A percentile compares a stretch with the other conserved stretches of the same genome.
Conservation (phyloP, 2,888 invertebrate genomes). For the Galeruca laticollis region DNA sequence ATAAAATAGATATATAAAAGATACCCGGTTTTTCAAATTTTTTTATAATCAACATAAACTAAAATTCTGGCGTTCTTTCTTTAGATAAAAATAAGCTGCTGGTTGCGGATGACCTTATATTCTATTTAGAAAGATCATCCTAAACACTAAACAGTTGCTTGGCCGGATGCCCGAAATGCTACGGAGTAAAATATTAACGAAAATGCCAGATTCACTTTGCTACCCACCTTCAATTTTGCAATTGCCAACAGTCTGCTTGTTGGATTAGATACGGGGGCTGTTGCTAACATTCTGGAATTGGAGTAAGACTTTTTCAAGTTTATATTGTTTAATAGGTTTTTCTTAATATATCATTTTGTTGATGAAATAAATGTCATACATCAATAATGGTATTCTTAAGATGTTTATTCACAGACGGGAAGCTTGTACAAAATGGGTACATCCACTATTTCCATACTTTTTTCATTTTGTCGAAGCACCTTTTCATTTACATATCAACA, state of each 20-base stretch:
- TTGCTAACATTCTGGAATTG: neutral
- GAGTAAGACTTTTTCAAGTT: too few species aligned
- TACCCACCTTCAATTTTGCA: neutral
- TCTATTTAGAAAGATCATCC: constrained; percentile 40
- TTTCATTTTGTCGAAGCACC: too few species aligned
- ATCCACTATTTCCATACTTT: too few species aligned
- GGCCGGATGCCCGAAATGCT: constrained; percentile 35
- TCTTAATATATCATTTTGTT: neutral
- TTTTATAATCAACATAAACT: neutral
- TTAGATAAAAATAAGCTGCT: constrained; percentile 35
- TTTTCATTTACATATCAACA: too few species aligned
- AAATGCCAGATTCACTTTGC: constrained; percentile 24
- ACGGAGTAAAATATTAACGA: constrained; percentile 20
- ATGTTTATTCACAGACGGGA: too few species aligned
- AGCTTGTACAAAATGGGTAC: too few species aligned
- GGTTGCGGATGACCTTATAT: constrained; percentile 40
- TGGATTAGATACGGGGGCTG: neutral
- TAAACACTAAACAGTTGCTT: constrained; percentile 41
- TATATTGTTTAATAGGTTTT: neutral
- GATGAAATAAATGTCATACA: too few species aligned
- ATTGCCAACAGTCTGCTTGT: constrained; percentile 2
- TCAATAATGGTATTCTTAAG: too few species aligned
- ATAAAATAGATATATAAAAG: too few species aligned
- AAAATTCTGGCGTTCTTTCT: constrained; percentile 20
- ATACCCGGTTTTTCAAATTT: constrained; percentile 15